These are phyloP conservation scores for Melanotaenia trifasciata DNA, from an alignment of 2,797 vertebrate genomes.

Conservation along the genomic window DNA sequence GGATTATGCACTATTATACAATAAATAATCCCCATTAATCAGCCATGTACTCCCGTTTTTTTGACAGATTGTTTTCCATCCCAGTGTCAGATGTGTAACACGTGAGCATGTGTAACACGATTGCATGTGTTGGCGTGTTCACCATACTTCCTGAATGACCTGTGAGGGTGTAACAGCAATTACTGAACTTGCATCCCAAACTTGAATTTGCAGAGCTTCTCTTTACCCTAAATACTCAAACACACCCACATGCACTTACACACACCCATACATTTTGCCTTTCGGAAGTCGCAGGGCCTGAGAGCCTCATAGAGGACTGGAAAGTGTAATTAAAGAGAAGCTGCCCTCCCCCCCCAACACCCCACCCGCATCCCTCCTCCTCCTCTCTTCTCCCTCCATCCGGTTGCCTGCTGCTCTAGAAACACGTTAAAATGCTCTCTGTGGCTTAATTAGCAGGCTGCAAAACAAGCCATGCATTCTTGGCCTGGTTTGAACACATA, in stretches of 20 bases:
- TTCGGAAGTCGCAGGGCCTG: conserved; percentile 62
- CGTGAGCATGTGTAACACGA: conserved; percentile 21
- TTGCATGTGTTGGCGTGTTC: conserved; percentile 29
- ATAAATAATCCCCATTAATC: too few species aligned
- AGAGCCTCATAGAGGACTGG: conserved; percentile 67
- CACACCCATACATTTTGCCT: conserved; percentile 51
- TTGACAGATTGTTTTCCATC: conserved; percentile 37
- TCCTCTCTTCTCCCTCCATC: conserved; percentile 74
- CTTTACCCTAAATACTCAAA: conserved; percentile 35
- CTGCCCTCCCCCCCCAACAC: conserved; percentile 41
- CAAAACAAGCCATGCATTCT: conserved; percentile 83
- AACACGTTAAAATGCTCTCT: conserved; percentile 82
- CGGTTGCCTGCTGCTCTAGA: conserved; percentile 84
- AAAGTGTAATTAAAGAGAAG: conserved; percentile 82
- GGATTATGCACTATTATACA: too few species aligned
- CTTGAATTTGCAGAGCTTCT: conserved; percentile 66
- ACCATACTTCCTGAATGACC: conserved; percentile 69
- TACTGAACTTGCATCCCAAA: conserved; percentile 65
- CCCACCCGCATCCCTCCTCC: conserved; percentile 33
- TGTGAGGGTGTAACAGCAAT: conserved; percentile 76
- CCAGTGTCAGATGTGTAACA: conserved; percentile 52
- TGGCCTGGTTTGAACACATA: conserved; percentile 68
- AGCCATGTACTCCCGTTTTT: not conserved
- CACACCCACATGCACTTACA: conserved; percentile 33
- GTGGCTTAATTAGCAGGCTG: conserved; percentile 85